Base-by-base conservation (phyloP, 2,113 vertebrate genomes). In the Lepus europaeus region DNA sequence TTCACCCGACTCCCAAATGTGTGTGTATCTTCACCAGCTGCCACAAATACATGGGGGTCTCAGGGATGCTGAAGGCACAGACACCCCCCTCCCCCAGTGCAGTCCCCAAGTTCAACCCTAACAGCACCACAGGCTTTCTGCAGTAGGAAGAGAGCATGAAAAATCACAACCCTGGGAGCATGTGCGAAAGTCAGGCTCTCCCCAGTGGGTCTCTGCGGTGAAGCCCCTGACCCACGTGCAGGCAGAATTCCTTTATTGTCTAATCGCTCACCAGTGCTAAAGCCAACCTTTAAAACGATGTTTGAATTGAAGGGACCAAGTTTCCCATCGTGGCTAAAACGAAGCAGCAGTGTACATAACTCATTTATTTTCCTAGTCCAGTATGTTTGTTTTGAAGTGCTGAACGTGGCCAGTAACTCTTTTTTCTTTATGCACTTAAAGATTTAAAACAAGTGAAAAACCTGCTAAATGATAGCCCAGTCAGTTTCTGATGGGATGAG, bases 401-500 rank as follows among this genome's bases (percentile, higher is more conserved):
- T 90, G 23, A 92, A 93, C 25, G 87, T 91, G 49, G 76, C 23
- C 74, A 76, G 76, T 92, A 51, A 68, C n/a, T 96, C 90, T 83
- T 79, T 96, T 88, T 94, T 31, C 86, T 90, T 68, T 53, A 66
- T 68, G 17, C 31, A 86, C 85, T 76, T 77, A 84, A 97, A 98
- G 87, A 97, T 91, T 86, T 92, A 95, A 96, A 97, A 88, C 85
- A 97, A 97, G 92, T 87, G 73, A 93, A 96, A 98, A 97, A 87
- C 93, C 91, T 98, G 96, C 98, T 98, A 98, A 98, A 98, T 98
- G 97, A 98, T 51, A 93, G 97, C 86, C 95, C 87, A 97, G 97
- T 98, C 96, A 97, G 95, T 95, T 97, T 88, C 97, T 97, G 97
- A 98, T 95, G 97, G 95, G 89, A 96, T 97, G 96, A 98, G 89